phyloP scores from a whole-genome alignment of 2,797 vertebrate species.

The Garrulus glandarius region DNA sequence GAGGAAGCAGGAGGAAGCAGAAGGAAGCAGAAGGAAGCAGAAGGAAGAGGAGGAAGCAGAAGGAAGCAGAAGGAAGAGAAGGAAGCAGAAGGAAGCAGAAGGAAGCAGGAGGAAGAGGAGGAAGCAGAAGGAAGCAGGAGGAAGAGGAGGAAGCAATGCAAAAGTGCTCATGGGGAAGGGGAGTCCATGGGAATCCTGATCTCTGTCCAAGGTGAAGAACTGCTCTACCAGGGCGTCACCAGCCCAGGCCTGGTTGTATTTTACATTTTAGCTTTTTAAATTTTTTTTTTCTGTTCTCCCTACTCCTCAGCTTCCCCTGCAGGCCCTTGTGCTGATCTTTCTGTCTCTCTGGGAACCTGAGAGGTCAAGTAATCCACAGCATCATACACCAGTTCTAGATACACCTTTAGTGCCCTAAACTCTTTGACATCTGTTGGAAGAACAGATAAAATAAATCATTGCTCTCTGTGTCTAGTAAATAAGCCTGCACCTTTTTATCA shows the following conservation, averaged over 20 bases:
- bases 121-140: background rate
- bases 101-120: background rate
- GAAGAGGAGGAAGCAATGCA: background rate
- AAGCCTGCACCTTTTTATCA: background rate
- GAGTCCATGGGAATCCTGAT: fast-evolving
- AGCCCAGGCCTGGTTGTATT: background rate
- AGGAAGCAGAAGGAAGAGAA: background rate
- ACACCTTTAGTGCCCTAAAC: background rate
- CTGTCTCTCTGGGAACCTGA: background rate
- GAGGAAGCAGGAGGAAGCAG: background rate
- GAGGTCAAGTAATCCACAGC: background rate
- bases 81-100: background rate
- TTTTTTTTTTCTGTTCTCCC: background rate
- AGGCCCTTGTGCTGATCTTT: background rate
- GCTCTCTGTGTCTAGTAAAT: background rate
- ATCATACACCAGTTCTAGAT: background rate
- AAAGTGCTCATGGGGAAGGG: fast-evolving
- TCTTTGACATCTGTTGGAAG: background rate
- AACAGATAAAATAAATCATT: background rate
- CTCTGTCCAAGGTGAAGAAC: background rate
- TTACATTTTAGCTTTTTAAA: background rate
- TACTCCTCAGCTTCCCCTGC: background rate
- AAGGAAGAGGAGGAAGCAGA: background rate
- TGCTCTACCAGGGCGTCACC: background rate
- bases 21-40: background rate